Evolutionary conservation across 2,888 invertebrate species (phyloP).

Genomic region (Melanostoma mellinum): DNA sequence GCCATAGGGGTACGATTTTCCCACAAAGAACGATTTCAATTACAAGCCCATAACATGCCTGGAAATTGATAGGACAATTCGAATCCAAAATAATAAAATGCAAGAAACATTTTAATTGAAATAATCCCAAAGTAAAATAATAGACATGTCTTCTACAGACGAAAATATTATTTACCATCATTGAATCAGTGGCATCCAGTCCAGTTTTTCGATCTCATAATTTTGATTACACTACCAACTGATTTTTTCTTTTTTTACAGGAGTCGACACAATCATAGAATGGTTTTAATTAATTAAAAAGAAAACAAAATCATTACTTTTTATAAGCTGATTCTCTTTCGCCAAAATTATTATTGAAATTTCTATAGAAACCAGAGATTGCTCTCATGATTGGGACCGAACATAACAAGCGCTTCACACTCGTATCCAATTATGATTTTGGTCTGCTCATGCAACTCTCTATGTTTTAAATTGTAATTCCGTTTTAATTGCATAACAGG

Average conservation of each 20-base stretch:
- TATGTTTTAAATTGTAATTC: slow-evolving; percentile 67
- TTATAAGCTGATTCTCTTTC: not conserved
- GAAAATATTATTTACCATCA: not conserved
- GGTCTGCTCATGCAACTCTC: slow-evolving; percentile 34
- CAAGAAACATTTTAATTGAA: no score
- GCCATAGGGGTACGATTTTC: no score
- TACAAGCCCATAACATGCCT: no score
- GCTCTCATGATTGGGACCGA: slow-evolving; percentile 36
- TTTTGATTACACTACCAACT: slow-evolving; percentile 34
- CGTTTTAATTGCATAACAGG: slow-evolving; percentile 69
- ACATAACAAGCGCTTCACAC: no score
- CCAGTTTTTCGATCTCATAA: not conserved
- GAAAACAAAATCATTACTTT: not conserved
- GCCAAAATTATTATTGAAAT: slow-evolving; percentile 31
- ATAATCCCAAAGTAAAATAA: slow-evolving; percentile 23
- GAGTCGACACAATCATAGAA: no score
- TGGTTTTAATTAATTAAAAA: no score
- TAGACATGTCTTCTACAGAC: slow-evolving; percentile 62
- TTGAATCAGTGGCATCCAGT: not conserved
- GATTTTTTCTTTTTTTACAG: not conserved
- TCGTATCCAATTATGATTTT: not conserved
- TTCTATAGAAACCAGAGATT: slow-evolving; percentile 31
- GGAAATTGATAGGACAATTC: no score
- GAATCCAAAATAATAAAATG: no score
- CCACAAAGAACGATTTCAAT: no score